Evolutionary conservation across 2,113 vertebrate genomes (phyloP), one percentile per base, ranked within the genome.

Genomic region (Plestiodon gilberti): DNA sequence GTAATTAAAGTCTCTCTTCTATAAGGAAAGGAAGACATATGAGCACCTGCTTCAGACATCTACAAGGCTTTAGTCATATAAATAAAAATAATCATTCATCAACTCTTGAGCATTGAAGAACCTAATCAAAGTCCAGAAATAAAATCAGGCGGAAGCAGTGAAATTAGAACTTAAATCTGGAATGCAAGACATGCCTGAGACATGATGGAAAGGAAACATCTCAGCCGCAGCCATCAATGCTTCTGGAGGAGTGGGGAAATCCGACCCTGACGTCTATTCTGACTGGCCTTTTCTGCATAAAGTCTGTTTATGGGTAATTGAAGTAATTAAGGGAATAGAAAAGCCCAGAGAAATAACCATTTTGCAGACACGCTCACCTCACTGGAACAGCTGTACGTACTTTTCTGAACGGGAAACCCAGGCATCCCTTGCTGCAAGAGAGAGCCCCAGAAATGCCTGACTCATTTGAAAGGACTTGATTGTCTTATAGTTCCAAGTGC

Each of bases 1-100:
- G 38, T 89, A 91, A 84, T 81, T 90, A 89, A 76, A 89, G 88
- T 48, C 57, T 25, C 93, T 83, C 87, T 69, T 78, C 64, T 55
- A 89, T 35, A 2, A 86, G 55, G 81, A 89, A 93, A 40, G 4
- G 35, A 90, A 80, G 48, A 89, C 88, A 84, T 84, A 87, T 70
- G 76, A 93, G 88, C 90, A 87, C 69, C 92, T 94, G 93, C 90
- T 87, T 0, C 62, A 88, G 80, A 93, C 52, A 86, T 11, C 28
- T 92, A 94, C 90, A 57, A 90, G 91, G 92, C 88, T 93, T 87
- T 75, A 88, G 87, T 90, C 92, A 91, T 83, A 80, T 67, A 79
- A 91, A 88, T 75, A 81, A 85, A 90, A 87, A 84, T n/a, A 89
- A 94, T 87, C 85, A 88, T 88, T 30, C 43, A 81, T 65, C 38